Evolutionary conservation across 2,113 vertebrate species (phyloP).

Genomic region (Pyxicephalus adspersus): DNA sequence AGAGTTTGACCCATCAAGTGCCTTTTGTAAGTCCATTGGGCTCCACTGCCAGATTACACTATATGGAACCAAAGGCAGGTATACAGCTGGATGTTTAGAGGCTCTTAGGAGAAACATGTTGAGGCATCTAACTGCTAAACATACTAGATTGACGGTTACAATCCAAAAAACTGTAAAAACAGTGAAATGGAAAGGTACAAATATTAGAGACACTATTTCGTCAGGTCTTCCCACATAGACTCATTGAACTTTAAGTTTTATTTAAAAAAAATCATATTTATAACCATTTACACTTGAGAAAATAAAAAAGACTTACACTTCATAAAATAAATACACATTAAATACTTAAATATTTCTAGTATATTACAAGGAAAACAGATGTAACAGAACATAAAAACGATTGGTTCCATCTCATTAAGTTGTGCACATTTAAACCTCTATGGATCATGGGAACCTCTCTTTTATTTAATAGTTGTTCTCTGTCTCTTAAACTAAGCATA

Average conservation of each 20-base stretch:
- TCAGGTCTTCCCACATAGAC: constrained; percentile 88
- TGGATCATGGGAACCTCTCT: constrained; percentile 67
- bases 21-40: constrained; percentile 71
- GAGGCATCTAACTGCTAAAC: constrained; percentile 74
- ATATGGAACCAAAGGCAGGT: constrained; percentile 78
- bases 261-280: constrained; percentile 88
- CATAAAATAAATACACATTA: constrained; percentile 88
- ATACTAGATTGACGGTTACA: constrained; percentile 77
- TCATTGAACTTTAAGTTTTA: constrained; percentile 83
- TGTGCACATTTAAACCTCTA: constrained; percentile 70
- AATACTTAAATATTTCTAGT: constrained; percentile 82
- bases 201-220: constrained; percentile 84
- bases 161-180: constrained; percentile 85
- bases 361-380: constrained; percentile 89
- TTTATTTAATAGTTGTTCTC: constrained; percentile 62
- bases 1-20: constrained; percentile 64
- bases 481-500: constrained; percentile 65
- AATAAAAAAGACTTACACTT: constrained; percentile 86
- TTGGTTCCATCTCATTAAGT: constrained; percentile 70
- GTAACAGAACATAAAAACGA: constrained; percentile 76
- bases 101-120: constrained; percentile 71
- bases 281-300: constrained; percentile 91
- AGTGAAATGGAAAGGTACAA: constrained; percentile 81
- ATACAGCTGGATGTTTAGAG: constrained; percentile 76
- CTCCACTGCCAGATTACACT: constrained; percentile 71